phyloP scores from a whole-genome alignment of 1,140 invertebrate genomes.

The Lineus longissimus region DNA sequence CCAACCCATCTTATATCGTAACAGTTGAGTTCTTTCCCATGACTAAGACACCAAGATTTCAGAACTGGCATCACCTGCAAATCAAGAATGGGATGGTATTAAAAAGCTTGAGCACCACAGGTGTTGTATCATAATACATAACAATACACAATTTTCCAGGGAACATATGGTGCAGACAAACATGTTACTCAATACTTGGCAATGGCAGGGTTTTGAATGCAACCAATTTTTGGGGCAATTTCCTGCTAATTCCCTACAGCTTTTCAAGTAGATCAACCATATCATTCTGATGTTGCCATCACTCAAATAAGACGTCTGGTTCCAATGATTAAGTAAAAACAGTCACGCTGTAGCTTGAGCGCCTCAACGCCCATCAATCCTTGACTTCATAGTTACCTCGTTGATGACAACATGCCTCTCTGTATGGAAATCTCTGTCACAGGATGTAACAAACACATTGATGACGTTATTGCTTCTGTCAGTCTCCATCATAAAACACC shows the following conservation, averaged over 20 bases:
- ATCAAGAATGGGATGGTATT: too few relatives aligned
- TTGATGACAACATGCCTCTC: not conserved
- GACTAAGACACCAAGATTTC: slow-evolving; percentile 15
- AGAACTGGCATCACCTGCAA: slow-evolving; percentile 18
- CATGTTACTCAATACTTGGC: too few relatives aligned
- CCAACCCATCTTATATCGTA: slow-evolving; percentile 22
- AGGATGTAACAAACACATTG: not conserved
- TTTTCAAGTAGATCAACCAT: not conserved
- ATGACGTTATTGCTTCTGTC: too few relatives aligned
- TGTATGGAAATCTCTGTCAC: not conserved
- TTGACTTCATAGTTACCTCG: not conserved
- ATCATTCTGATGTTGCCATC: too few relatives aligned
- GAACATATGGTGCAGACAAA: too few relatives aligned
- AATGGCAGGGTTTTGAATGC: too few relatives aligned
- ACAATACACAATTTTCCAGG: too few relatives aligned
- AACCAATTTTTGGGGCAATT: too few relatives aligned
- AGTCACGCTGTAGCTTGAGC: not conserved
- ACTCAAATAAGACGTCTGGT: not conserved
- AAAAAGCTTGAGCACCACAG: not conserved
- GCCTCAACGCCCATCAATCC: too few relatives aligned
- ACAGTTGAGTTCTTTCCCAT: slow-evolving; percentile 12
- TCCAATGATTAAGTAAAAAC: not conserved
- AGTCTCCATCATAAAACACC: too few relatives aligned
- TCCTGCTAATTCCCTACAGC: too few relatives aligned
- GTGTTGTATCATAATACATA: too few relatives aligned